Base-by-base conservation (phyloP, 2,888 invertebrate species). In the Synanthedon vespiformis region DNA sequence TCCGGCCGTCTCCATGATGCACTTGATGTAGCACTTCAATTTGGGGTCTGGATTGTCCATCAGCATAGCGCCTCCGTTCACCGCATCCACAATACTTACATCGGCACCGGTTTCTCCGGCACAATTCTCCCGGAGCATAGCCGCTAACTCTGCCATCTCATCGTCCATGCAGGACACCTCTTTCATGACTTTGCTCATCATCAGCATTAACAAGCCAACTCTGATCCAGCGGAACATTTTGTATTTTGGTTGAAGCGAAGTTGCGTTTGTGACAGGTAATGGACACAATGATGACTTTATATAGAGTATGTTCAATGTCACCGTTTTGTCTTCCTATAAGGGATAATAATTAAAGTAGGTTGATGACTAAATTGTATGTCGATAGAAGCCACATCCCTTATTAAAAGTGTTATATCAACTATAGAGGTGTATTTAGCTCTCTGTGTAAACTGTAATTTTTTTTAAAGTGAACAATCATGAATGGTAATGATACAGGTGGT, bases 1-100 rank as follows among this genome's bases (percentile, higher is more conserved):
- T 49, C 86, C 86, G 1, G 81, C 79, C 27, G 79, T 83, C 68
- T 85, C 86, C 86, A 86, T 82, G 16, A 74, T 67, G 61, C 86
- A 86, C 61, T 83, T 82, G 57, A 80, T 70, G 70, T 86, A 86
- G 65, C 86, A 86, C 60, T 83, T 80, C 51, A 86, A 67, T 55
- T 68, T 69, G 0, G 60, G 58, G 60, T 84, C 84, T 0, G 72
- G 64, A 5, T n/a, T 44, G 6, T 13, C 48, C 65, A 68, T 61
- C 13, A 86, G 62, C 12, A 70, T 70, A 0, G 72, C 70, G n/a
- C 86, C 86, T 4, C 53, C 72, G 63, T 86, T 78, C 1, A 84
- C 70, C 27, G 65, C 58, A 41, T 76, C 75, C 40, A 86, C 61
- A 12, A 82, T 64, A 48, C 64, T 54, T 13, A 68, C 4, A 59